Base-by-base conservation (phyloP, 1,140 invertebrate genomes). In the Atta texana region DNA sequence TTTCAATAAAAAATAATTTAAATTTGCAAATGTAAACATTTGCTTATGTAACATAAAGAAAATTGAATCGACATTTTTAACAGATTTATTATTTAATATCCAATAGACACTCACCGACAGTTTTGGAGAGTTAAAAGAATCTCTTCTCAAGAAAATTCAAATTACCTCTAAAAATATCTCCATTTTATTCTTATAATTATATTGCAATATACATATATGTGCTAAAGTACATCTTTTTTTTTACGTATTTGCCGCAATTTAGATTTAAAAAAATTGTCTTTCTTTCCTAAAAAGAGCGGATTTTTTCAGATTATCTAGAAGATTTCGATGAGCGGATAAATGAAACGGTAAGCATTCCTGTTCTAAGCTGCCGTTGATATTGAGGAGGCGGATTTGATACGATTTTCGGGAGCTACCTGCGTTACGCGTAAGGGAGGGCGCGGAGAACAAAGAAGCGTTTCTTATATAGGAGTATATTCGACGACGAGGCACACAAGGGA, bases 381-480 rank as follows among this genome's bases (percentile, higher is more conserved):
- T 12, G 7, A 31, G 39, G 44, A 44, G 69, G 39, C 55, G 80
- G 69, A 61, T 61, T 84, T 84, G 74, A 84, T 84, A 63, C 55
- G 80, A 31, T 64, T 85, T 80, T 80, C 31, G 61, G 61, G 74
- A 80, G 74, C 72, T 85, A 77, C 51, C 84, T 66, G 84, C 34
- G 61, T 85, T 85, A 77, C 75, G 74, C 63, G 49, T 4, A 31
- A 80, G 57, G 39, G 44, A 75, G 39, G 44, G 21, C 28, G 31
- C 14, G n/a, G 12, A 84, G 80, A 84, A 84, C 80, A 84, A 84
- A 84, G 68, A 51, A 84, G 39, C 55, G 55, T 84, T 84, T 75
- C 80, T 84, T 75, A 55, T 16, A 21, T 55, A 85, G 39, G 24
- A 85, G 31, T 80, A 57, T 66, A 44, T 81, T 53, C 55, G 28